phyloP scores from a whole-genome alignment of 2,797 vertebrate species.

The Pseudochirops corinnae region DNA sequence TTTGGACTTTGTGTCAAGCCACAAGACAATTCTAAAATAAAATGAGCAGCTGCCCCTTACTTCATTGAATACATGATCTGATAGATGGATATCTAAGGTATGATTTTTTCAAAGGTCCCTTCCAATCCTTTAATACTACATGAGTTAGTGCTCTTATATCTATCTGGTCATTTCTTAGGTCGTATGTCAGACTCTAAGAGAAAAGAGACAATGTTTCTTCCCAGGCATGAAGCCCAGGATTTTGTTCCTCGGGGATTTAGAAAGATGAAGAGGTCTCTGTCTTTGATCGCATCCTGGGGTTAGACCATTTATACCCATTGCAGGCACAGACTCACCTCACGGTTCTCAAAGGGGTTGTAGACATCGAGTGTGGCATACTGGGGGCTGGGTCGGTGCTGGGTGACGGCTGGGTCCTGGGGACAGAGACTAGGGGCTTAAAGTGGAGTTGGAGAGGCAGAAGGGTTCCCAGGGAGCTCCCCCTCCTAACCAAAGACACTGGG shows the following conservation, averaged over 20 bases:
- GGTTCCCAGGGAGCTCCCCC: neutral
- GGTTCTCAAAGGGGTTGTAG: constrained; percentile 95
- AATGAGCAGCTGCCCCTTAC: neutral
- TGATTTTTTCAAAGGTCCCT: neutral
- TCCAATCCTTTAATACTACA: neutral
- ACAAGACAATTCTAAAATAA: neutral
- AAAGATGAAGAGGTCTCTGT: neutral
- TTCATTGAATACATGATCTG: neutral
- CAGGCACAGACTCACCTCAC: constrained; percentile 81
- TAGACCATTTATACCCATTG: too few species aligned
- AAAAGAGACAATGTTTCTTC: neutral
- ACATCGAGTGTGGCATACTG: constrained; percentile 93
- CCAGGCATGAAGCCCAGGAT: neutral
- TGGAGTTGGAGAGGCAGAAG: neutral
- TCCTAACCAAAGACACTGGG: neutral
- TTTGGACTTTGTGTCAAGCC: neutral
- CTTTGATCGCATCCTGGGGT: neutral
- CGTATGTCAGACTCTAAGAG: neutral
- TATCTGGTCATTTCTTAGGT: neutral
- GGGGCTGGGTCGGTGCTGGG: constrained; percentile 89
- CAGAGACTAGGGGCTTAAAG: constrained; percentile 60
- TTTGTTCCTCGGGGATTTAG: neutral
- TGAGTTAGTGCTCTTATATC: neutral
- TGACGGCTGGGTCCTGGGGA: constrained; percentile 92
- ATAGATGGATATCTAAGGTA: neutral